Base-by-base conservation (phyloP, 2,113 vertebrate genomes). In the Notarius lentiginosus region DNA sequence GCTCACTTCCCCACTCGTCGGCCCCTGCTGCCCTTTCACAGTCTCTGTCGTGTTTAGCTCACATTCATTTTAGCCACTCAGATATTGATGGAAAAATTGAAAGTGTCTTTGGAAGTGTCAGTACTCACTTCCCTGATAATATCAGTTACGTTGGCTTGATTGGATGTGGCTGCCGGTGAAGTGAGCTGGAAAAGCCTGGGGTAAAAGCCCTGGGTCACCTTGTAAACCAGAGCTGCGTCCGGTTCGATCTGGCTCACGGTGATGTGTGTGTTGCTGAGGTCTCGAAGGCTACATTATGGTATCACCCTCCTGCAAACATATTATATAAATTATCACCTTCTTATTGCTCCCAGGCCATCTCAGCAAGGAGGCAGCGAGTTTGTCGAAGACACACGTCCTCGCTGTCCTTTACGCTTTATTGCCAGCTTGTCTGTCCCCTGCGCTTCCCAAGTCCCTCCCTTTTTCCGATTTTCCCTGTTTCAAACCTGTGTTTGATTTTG, bases 151-250 rank as follows among this genome's bases (percentile, higher is more conserved):
- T n/a, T 61, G 87, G 65, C 87, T 88, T 88, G 91, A 93, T 93
- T 91, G 75, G 7, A 79, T 90, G 83, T 90, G 91, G 90, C 91
- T 90, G 90, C 91, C 90, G 90, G 91, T 91, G 91, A 93, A 94
- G 91, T 95, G 91, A 92, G 84, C 92, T 84, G 93, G 93, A 95
- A 94, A 92, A 92, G 90, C 89, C 91, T 87, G 89, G 92, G 93
- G 90, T 93, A 93, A 94, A 95, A 94, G 93, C 92, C 87, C 87
- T 17, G 86, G 93, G 93, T 94, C 94, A 93, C 94, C 93, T 94
- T 94, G 92, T 91, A 91, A 81, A 85, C 85, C 83, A 89, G 90
- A 89, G 90, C 87, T 84, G 91, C 85, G 88, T 90, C 84, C 88
- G 84, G 84, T 93, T 92, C 88, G 87, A 92, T 92, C 89, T 30